Percentiles rank a stretch among this genome's conserved stretches.
phyloP scores from a whole-genome alignment of 2,113 vertebrate genomes.

The Grammomys dolichurus region DNA sequence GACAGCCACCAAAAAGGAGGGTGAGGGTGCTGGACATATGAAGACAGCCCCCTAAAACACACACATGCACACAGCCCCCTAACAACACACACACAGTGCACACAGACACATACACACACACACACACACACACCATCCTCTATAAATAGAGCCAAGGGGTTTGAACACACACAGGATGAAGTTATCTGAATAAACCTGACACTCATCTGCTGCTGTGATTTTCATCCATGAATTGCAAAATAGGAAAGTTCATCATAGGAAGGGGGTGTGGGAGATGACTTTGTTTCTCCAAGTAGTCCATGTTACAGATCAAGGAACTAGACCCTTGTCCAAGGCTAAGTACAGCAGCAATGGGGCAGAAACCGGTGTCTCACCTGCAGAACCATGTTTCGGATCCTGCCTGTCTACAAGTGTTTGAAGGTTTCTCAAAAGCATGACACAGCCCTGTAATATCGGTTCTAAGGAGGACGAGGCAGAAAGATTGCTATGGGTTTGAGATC shows the following conservation, averaged over 20 bases:
- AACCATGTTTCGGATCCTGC: accelerated
- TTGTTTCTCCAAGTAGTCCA: background rate
- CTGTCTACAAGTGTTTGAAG: too few species aligned
- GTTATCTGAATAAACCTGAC: background rate
- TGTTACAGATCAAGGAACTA: background rate
- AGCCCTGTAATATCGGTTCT: background rate
- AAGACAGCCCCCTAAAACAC: background rate
- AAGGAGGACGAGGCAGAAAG: background rate
- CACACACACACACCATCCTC: background rate
- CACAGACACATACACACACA: background rate
- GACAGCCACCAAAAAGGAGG: background rate
- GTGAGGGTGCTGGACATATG: background rate
- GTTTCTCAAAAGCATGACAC: background rate
- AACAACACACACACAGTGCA: background rate
- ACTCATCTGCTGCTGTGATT: background rate
- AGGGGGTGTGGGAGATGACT: background rate
- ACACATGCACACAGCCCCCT: background rate
- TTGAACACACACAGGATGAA: background rate
- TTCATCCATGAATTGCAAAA: background rate
- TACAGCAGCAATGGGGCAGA: background rate
- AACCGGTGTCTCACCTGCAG: background rate
- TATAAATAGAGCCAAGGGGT: background rate
- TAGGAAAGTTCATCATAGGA: background rate
- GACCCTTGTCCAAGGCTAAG: background rate
- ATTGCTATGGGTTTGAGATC: background rate